phyloP scores from a whole-genome alignment of 1,140 invertebrate genomes.

The Temnothorax nylanderi region DNA sequence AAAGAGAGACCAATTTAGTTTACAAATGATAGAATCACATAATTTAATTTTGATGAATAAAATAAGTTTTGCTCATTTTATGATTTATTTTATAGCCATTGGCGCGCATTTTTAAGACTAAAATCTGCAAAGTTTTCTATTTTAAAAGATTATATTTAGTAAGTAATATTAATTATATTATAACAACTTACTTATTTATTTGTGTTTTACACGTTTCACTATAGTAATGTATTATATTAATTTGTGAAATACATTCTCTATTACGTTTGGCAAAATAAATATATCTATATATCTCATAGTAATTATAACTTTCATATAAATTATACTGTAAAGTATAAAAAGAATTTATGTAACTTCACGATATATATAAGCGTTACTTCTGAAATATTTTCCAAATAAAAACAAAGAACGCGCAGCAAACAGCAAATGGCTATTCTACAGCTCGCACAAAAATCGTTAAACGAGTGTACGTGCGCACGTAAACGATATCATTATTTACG shows the following conservation, averaged over 20 bases:
- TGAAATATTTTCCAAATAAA: background rate
- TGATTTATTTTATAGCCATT: background rate
- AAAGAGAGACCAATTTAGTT: background rate
- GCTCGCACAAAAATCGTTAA: background rate
- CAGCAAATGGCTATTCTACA: background rate
- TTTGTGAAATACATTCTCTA: background rate
- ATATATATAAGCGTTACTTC: background rate
- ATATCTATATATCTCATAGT: background rate
- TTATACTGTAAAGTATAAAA: constrained; percentile 4
- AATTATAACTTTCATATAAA: background rate
- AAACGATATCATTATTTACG: background rate
- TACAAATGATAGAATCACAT: background rate
- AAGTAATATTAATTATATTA: background rate
- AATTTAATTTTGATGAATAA: constrained; percentile 13
- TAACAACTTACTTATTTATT: constrained; percentile 3
- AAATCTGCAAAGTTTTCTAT: background rate
- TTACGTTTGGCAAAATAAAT: background rate
- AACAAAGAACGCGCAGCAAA: background rate
- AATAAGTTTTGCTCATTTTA: background rate
- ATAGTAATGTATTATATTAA: constrained; percentile 4
- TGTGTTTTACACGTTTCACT: background rate
- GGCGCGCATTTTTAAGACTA: background rate
- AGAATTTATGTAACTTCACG: background rate
- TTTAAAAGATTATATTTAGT: background rate
- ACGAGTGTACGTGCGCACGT: too few relatives aligned